Evolutionary conservation across 2,113 vertebrate species (phyloP), one percentile per base, ranked within the genome.

Genomic region (Podiceps cristatus): DNA sequence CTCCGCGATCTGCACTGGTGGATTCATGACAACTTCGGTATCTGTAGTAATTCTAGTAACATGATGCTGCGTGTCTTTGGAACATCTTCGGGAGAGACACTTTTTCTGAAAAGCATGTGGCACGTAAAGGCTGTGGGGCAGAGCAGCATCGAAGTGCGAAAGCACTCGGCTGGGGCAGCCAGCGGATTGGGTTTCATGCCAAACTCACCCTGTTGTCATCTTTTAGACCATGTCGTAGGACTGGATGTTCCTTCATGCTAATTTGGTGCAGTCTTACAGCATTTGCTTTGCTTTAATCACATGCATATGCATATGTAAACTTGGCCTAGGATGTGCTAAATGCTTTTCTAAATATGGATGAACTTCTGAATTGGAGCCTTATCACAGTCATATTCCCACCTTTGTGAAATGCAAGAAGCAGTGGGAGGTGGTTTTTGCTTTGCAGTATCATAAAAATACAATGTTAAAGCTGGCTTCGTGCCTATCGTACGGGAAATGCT

Each of bases 291-390:
- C 91, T 76, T 40, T 88, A 93, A 28, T 10, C 84, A 71, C 95
- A 93, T 90, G 92, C 75, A 92, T 87, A 96, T 91, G 95, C 86
- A 85, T 89, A 66, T 94, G 89, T 81, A 95, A 96, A 95, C 93
- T 63, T 93, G 94, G 95, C 74, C 96, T 91, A 56, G 84, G 89
- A 87, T 75, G 88, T 78, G 91, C 93, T 94, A 88, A 96, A 89
- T 66, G 45, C 66, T 69, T 85, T 86, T 79, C 93, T 97, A 97
- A 97, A 96, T 97, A 94, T 68, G 95, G 97, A 95, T 96, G 93
- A 97, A 97, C 91, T 91, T 91, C 73, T 68, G 86, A 94, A 80
- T 40, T 3, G 31, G 69, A 94, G 89, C 89, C n/a, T 73, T 79
- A 89, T 78, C 91, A 55, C 50, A 95, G 91, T 16, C 95, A 37